Conservation (phyloP, 1,140 invertebrate genomes). For the Drosophila azteca region DNA sequence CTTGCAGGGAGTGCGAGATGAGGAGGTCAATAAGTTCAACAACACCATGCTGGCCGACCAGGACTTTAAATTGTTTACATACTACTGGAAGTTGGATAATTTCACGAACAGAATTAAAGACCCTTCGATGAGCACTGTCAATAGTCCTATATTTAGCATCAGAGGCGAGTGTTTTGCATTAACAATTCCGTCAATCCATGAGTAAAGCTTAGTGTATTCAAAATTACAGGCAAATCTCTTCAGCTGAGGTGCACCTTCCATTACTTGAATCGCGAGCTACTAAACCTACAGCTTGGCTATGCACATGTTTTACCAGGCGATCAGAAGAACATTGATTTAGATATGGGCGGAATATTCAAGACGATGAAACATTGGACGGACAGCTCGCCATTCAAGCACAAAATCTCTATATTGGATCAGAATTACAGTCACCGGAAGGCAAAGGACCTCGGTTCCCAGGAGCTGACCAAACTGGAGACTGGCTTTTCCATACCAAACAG, state of each 20-base stretch:
- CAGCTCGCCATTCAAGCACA: constrained; percentile 66
- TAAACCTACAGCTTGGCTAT: constrained; percentile 64
- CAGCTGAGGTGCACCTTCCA: constrained; percentile 72
- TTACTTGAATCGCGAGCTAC: constrained; percentile 74
- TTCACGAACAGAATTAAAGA: constrained; percentile 68
- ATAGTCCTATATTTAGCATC: constrained; percentile 77
- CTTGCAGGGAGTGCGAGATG: constrained; percentile 37
- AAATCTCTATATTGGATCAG: constrained; percentile 77
- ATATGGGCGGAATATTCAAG: constrained; percentile 74
- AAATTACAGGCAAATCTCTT: constrained; percentile 58
- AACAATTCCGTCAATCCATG: too few relatives aligned
- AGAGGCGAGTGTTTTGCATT: constrained; percentile 45
- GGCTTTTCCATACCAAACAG: constrained; percentile 80
- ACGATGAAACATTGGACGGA: constrained; percentile 60
- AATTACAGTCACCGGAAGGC: constrained; percentile 50
- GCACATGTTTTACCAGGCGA: constrained; percentile 34
- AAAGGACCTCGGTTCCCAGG: constrained; percentile 74
- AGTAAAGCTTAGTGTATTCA: not conserved
- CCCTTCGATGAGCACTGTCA: constrained; percentile 29
- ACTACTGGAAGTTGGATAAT: constrained; percentile 81
- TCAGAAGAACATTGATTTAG: constrained; percentile 67
- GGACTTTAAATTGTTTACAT: constrained; percentile 73
- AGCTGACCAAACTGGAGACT: constrained; percentile 64
- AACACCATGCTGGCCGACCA: constrained; percentile 75
- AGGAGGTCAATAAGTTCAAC: constrained; percentile 71